These are phyloP conservation scores for Oncorhynchus mykiss DNA, from an alignment of 2,113 vertebrate genomes.

Conservation along the genomic window DNA sequence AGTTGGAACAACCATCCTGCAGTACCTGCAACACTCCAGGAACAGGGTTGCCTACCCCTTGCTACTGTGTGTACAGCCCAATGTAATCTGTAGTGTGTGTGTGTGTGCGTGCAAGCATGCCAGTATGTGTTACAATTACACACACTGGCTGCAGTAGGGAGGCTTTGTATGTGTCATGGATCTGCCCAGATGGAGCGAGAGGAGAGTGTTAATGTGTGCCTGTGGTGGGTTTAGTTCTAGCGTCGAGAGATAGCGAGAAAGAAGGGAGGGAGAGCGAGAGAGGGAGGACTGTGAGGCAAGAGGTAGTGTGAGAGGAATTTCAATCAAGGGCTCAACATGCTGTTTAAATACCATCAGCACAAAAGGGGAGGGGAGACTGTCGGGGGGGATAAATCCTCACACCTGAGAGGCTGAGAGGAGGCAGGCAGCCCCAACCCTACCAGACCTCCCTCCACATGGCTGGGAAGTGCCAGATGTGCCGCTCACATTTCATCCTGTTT, in stretches of 20 bases:
- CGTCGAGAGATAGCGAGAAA: slow-evolving; percentile 15
- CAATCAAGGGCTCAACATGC: slow-evolving; percentile 45
- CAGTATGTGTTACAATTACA: slow-evolving; percentile 30
- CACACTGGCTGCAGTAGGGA: slow-evolving; percentile 4
- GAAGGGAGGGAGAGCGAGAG: slow-evolving; percentile 7
- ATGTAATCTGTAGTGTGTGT: not conserved
- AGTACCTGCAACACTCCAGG: no score
- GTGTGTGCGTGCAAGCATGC: slow-evolving; percentile 47
- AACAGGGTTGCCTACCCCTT: not conserved
- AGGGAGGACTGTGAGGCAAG: slow-evolving; percentile 43
- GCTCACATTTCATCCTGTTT: not conserved
- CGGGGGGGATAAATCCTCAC: slow-evolving; percentile 27
- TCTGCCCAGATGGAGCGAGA: slow-evolving; percentile 2
- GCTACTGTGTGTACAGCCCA: not conserved
- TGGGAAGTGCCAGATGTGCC: not conserved
- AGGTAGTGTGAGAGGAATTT: slow-evolving; percentile 56
- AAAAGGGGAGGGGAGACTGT: slow-evolving; percentile 16
- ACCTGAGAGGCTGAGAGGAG: slow-evolving; percentile 2
- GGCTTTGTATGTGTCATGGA: slow-evolving; percentile 1
- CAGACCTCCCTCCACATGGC: not conserved
- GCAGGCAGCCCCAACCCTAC: not conserved
- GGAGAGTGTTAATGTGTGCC: slow-evolving; percentile 27
- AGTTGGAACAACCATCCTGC: no score
- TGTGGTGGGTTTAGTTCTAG: slow-evolving; percentile 32
- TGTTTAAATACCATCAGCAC: slow-evolving; percentile 49